A percentile compares a stretch with the other conserved stretches of the same genome.
Evolutionary conservation across 2,888 invertebrate species (phyloP).

Genomic region (Cephus sareptanus): DNA sequence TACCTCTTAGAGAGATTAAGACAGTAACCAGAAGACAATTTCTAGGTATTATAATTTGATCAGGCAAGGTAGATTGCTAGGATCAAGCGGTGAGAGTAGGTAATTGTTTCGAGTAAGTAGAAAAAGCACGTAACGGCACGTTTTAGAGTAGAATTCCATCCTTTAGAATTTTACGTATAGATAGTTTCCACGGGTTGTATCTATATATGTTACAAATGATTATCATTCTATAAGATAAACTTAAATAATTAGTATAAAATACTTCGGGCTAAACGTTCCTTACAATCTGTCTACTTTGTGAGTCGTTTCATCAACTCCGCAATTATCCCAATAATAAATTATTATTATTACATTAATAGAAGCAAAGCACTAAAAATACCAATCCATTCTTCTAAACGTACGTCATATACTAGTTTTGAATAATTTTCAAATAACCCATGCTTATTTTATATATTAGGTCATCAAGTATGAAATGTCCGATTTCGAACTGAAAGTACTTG

Average conservation of each 20-base stretch:
- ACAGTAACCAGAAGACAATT: not conserved
- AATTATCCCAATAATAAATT: not conserved
- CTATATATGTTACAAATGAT: not conserved
- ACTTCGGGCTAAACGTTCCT: not conserved
- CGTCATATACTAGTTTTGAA: no score
- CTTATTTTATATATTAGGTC: no score
- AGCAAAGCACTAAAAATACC: not conserved
- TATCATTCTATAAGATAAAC: not conserved
- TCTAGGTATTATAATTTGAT: not conserved
- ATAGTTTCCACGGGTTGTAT: not conserved
- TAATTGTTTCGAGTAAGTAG: not conserved
- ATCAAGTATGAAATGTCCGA: no score
- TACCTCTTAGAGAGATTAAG: not conserved
- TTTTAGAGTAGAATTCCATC: not conserved
- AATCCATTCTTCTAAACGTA: no score
- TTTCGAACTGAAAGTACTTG: no score
- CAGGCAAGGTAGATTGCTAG: not conserved
- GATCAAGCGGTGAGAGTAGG: not conserved
- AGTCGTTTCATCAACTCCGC: not conserved
- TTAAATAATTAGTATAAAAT: not conserved
- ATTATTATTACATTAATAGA: not conserved
- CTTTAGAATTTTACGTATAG: not conserved
- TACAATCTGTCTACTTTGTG: not conserved
- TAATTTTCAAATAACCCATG: no score
- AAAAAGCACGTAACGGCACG: not conserved